Evolutionary conservation across 2,888 invertebrate species (phyloP).

Genomic region (Caenorhabditis sp.): DNA sequence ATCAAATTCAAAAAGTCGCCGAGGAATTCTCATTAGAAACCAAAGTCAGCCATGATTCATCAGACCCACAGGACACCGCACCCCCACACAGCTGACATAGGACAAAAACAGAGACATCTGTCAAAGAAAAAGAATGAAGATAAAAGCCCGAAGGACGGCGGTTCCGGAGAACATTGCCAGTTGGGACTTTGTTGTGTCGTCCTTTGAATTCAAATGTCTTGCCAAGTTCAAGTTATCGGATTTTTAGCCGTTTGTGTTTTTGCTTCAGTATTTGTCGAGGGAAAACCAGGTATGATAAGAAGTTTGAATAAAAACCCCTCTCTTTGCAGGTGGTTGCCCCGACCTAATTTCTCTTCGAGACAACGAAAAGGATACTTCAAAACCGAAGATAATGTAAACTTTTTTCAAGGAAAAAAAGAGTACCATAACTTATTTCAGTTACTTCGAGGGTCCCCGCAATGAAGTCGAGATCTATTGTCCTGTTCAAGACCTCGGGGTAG

Average conservation of each 20-base stretch:
- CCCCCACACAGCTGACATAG: conserved; percentile 28
- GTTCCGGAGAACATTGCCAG: neutral
- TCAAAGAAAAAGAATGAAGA: conserved; percentile 15
- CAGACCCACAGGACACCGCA: neutral
- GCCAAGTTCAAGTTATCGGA: neutral
- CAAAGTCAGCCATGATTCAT: conserved; percentile 5
- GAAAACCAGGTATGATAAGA: too few relatives aligned
- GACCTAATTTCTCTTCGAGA: conserved; percentile 14
- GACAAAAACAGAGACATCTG: conserved; percentile 30
- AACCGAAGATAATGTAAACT: conserved; percentile 21
- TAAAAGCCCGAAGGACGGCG: conserved; percentile 11
- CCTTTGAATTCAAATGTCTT: too few relatives aligned
- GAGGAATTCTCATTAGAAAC: conserved; percentile 10
- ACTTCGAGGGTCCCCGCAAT: conserved; percentile 22
- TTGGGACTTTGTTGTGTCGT: neutral
- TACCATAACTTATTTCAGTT: conserved; percentile 14
- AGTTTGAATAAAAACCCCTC: too few relatives aligned
- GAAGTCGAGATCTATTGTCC: conserved; percentile 26
- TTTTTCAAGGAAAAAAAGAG: too few relatives aligned
- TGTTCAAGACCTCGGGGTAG: conserved; percentile 19
- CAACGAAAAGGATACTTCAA: conserved; percentile 8
- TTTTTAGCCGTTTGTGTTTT: neutral
- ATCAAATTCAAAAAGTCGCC: conserved; percentile 1
- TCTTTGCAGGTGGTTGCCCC: conserved; percentile 20
- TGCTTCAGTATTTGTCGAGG: neutral